Base-by-base conservation (phyloP, 2,888 invertebrate species). In the Eupelmus urozonus region DNA sequence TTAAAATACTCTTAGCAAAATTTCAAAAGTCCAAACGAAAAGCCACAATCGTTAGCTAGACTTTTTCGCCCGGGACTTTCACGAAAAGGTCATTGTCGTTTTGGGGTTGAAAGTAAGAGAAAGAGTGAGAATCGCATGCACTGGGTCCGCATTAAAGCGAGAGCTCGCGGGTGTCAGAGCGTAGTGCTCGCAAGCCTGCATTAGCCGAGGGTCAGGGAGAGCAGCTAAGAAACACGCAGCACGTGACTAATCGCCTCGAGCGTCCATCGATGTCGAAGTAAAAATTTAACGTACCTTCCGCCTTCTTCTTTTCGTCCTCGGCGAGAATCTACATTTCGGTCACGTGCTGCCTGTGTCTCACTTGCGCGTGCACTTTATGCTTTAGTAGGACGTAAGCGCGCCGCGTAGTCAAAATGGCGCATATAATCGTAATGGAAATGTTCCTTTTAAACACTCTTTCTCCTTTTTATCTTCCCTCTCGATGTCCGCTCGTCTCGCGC, bases 351-450 rank as follows among this genome's bases (percentile, higher is more conserved):
- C 34, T 66, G 51, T 51, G 34, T 34, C 75, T 71, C 40, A 49
- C 66, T 73, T 67, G 63, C 60, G 40, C 45, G 42, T 69, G 66
- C 55, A 69, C 55, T 60, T 79, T 75, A 42, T 65, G 70, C 70
- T 79, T 79, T 66, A 75, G 49, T 75, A 79, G 60, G 60, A 62
- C 65, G 60, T 78, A 73, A 78, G 69, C 2, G 2, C 3, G 18
- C 67, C 34, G 42, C 11, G 51, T 73, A 55, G 55, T 62, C 53
- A 62, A 78, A 70, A 23, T 70, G 49, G 53, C 25, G 67, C 72
- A 67, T n/a, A n/a, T 78, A 72, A 77, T 71, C 59, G 51, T 63
- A 73, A 69, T 76, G 55, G 55, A 67, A 66, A 67, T 69, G 55
- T 73, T 34, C 49, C 29, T 70, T 78, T 62, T 53, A 70, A 74